Conservation (phyloP, 2,797 vertebrate genomes). For the Tarsius wallacei region DNA sequence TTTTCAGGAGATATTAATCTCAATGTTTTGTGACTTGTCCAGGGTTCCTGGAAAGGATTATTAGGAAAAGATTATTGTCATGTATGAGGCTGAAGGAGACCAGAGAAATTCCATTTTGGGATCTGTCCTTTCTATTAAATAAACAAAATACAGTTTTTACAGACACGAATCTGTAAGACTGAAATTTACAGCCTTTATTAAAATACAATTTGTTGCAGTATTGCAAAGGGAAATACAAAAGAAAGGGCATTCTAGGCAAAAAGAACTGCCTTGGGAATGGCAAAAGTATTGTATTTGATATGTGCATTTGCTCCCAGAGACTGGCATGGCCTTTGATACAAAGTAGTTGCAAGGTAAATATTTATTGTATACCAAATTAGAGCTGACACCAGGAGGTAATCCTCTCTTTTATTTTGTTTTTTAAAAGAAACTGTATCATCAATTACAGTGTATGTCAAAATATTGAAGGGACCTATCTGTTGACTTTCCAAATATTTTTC, state of each 20-base stretch:
- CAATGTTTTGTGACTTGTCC: no score
- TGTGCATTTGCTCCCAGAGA: neutral
- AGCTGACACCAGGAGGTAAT: neutral
- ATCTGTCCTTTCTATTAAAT: neutral
- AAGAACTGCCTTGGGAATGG: neutral
- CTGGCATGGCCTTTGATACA: neutral
- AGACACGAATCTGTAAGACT: neutral
- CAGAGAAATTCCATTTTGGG: no score
- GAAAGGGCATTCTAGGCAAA: neutral
- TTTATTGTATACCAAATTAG: neutral
- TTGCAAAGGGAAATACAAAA: neutral
- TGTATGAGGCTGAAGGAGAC: no score
- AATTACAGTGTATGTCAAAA: neutral
- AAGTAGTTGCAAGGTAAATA: slow-evolving; percentile 28
- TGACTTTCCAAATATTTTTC: slow-evolving; percentile 37
- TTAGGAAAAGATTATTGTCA: no score
- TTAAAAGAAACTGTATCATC: neutral
- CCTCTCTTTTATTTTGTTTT: neutral
- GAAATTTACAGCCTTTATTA: neutral
- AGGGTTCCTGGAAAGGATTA: no score
- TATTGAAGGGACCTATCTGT: neutral
- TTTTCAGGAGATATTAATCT: no score
- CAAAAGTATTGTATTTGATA: neutral
- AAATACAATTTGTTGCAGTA: neutral
- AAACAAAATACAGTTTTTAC: slow-evolving; percentile 41